Conservation (phyloP, 1,140 invertebrate species). For the Drosophila pandora region DNA sequence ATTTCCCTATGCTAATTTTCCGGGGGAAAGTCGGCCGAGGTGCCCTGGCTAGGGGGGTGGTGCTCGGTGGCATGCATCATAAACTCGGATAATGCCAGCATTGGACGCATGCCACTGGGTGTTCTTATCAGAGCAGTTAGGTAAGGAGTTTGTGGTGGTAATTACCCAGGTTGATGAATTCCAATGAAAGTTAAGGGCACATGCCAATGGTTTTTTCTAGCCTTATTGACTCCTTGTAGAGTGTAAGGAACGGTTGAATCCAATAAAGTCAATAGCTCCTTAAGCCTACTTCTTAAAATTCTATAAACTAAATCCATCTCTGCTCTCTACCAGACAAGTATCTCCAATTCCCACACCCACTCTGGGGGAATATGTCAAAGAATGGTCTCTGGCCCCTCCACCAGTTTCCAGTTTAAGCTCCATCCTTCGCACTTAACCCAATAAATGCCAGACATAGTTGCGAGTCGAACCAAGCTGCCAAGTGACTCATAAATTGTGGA, state of each 20-base stretch:
- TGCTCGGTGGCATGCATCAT: slow-evolving; percentile 31
- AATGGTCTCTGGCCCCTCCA: neutral
- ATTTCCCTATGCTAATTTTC: slow-evolving; percentile 60
- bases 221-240: no score
- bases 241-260: no score
- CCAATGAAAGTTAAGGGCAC: slow-evolving; percentile 5
- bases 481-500: slow-evolving; percentile 77
- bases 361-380: neutral
- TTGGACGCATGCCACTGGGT: slow-evolving; percentile 21
- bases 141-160: slow-evolving; percentile 19
- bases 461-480: slow-evolving; percentile 21
- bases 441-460: slow-evolving; percentile 70
- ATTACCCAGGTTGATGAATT: slow-evolving; percentile 8
- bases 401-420: slow-evolving; percentile 1
- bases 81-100: slow-evolving; percentile 52
- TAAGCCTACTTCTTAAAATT: no score
- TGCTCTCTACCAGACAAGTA: neutral
- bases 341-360: slow-evolving; percentile 1
- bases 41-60: neutral
- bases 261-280: no score
- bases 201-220: slow-evolving; percentile 5
- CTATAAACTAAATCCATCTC: no score
- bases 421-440: slow-evolving; percentile 65
- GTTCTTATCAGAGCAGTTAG: slow-evolving; percentile 26
- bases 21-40: slow-evolving; percentile 15